These are phyloP conservation scores for Drosophila quasianomalipes DNA, from an alignment of 2,888 invertebrate genomes.

Conservation along the genomic window DNA sequence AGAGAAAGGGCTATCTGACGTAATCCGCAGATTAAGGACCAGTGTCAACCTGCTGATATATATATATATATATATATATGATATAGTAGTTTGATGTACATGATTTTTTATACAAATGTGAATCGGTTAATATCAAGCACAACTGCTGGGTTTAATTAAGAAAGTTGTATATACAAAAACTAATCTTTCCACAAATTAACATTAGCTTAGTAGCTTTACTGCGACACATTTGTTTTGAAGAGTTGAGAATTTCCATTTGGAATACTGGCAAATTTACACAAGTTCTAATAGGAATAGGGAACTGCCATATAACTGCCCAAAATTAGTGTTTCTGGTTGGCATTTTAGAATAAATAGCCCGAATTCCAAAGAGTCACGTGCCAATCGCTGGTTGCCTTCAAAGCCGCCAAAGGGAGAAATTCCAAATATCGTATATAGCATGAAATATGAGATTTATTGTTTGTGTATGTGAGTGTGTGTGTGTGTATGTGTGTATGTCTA, in stretches of 20 bases:
- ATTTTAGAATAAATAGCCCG: slow-evolving; percentile 23
- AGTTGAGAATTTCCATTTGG: neutral
- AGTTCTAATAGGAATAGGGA: neutral
- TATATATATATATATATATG: neutral
- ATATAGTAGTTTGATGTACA: neutral
- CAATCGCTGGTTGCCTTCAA: slow-evolving; percentile 8
- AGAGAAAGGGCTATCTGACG: neutral
- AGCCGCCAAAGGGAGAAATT: slow-evolving; percentile 24
- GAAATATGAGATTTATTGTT: slow-evolving; percentile 63
- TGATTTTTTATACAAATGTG: neutral
- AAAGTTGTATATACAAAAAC: neutral
- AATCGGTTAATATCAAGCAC: neutral
- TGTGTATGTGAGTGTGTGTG: slow-evolving; percentile 11
- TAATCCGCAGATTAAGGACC: neutral
- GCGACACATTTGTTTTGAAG: neutral
- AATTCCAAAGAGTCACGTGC: slow-evolving; percentile 43
- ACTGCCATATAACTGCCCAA: neutral
- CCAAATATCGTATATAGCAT: slow-evolving; percentile 44
- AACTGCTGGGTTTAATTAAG: neutral
- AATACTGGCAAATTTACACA: neutral
- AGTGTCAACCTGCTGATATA: neutral
- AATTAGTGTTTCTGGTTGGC: neutral
- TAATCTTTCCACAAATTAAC: neutral
- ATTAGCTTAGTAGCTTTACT: too few relatives aligned
- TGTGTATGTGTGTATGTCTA: slow-evolving; percentile 13